phyloP scores from a whole-genome alignment of 1,140 invertebrate species.

The Vanessa tameamea region DNA sequence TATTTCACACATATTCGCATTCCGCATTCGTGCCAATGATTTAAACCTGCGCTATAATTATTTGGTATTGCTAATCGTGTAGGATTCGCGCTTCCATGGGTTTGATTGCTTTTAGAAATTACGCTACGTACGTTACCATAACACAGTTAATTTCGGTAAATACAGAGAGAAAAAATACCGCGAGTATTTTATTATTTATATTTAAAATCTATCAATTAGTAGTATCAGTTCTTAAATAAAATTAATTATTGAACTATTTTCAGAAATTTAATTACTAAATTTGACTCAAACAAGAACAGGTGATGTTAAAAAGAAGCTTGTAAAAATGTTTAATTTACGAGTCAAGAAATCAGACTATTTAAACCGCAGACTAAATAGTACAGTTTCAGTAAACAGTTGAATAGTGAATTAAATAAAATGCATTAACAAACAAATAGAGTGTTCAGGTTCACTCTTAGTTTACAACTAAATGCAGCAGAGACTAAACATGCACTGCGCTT shows the following conservation, averaged over 20 bases:
- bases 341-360: background rate
- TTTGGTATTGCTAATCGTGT: slow-evolving; percentile 21
- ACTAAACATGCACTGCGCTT: slow-evolving; percentile 13
- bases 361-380: slow-evolving; percentile 1
- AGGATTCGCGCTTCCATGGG: background rate
- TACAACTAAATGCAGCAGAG: slow-evolving; percentile 10
- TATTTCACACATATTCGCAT: slow-evolving; percentile 38
- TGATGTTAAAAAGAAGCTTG: too few relatives aligned
- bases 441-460: background rate
- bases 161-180: too few relatives aligned
- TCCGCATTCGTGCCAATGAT: slow-evolving; percentile 30
- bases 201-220: too few relatives aligned
- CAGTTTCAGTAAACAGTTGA: slow-evolving; percentile 15
- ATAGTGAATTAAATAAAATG: slow-evolving; percentile 21
- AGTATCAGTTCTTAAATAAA: too few relatives aligned
- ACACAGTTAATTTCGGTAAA: background rate
- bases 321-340: background rate
- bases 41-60: slow-evolving; percentile 25
- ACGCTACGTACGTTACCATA: background rate
- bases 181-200: too few relatives aligned
- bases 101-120: slow-evolving; percentile 19
- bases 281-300: too few relatives aligned
- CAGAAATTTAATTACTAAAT: too few relatives aligned
- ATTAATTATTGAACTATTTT: too few relatives aligned
- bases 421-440: slow-evolving; percentile 3